phyloP scores from a whole-genome alignment of 1,140 invertebrate species.

The Zaprionus taronus region DNA sequence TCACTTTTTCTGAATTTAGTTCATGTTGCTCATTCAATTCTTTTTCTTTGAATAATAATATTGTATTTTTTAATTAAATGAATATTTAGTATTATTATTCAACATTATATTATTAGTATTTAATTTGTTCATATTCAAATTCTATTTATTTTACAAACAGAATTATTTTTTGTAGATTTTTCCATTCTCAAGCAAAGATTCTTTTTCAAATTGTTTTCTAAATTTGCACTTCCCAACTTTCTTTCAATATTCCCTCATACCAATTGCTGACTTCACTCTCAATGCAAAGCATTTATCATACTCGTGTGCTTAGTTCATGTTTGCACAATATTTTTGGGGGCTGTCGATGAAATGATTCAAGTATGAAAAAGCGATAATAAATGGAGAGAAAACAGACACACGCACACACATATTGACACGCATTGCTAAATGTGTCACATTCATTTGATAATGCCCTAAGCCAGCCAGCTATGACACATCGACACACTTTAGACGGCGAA shows the following conservation, averaged over 20 bases:
- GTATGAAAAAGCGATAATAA: slow-evolving; percentile 39
- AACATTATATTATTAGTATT: no score
- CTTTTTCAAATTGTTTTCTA: no score
- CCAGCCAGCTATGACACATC: slow-evolving; percentile 31
- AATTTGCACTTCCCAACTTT: background rate
- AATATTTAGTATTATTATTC: no score
- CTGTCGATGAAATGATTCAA: slow-evolving; percentile 44
- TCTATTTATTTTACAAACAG: no score
- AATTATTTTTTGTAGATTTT: no score
- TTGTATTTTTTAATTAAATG: no score
- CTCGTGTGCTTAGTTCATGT: slow-evolving; percentile 20
- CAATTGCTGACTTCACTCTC: background rate
- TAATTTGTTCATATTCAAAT: no score
- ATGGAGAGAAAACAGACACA: slow-evolving; percentile 13
- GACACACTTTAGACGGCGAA: slow-evolving; percentile 40
- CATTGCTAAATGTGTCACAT: slow-evolving; percentile 44
- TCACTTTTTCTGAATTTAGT: no score
- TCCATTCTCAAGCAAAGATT: no score
- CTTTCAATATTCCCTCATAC: background rate
- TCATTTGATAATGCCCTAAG: slow-evolving; percentile 37
- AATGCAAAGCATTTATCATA: background rate
- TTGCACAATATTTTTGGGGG: slow-evolving; percentile 42
- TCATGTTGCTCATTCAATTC: no score
- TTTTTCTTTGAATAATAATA: no score
- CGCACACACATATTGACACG: slow-evolving; percentile 1